Evolutionary conservation across 2,797 vertebrate genomes (phyloP).

Genomic region (Chlorospingus semifuscus): DNA sequence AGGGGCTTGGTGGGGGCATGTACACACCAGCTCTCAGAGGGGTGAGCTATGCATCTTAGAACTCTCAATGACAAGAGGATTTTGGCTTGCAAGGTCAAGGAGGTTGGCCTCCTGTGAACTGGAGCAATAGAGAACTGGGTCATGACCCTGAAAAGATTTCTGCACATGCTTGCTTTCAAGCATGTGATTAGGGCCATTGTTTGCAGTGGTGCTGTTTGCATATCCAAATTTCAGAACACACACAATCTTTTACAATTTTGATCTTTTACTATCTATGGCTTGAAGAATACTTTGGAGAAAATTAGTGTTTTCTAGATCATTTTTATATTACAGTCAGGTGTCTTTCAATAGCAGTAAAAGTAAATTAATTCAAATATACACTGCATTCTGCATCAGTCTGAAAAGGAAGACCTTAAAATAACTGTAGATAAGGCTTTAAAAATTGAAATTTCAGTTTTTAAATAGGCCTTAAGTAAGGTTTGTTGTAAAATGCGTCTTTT

Average conservation of each 20-base stretch:
- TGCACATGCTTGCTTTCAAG: constrained; percentile 3
- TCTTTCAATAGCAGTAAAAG: not conserved
- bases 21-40: not conserved
- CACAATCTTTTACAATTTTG: not conserved
- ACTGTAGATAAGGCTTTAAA: not conserved
- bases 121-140: not conserved
- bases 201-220: not conserved
- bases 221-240: not conserved
- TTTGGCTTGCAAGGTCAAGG: constrained; percentile 33
- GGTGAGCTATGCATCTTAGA: not conserved
- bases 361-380: not conserved
- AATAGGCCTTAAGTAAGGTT: not conserved
- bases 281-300: not conserved
- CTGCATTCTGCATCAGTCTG: not conserved
- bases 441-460: not conserved
- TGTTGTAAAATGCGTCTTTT: not conserved
- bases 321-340: not conserved
- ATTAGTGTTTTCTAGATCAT: not conserved
- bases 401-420: not conserved
- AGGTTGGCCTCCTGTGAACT: constrained; percentile 15
- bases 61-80: constrained; percentile 15
- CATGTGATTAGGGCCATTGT: not conserved
- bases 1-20: not conserved
- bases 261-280: not conserved
- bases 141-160: not conserved